Percentiles rank a stretch among this genome's conserved stretches.
These are phyloP conservation scores for Drosophila greeni DNA, from an alignment of 2,888 invertebrate species.

Conservation along the genomic window DNA sequence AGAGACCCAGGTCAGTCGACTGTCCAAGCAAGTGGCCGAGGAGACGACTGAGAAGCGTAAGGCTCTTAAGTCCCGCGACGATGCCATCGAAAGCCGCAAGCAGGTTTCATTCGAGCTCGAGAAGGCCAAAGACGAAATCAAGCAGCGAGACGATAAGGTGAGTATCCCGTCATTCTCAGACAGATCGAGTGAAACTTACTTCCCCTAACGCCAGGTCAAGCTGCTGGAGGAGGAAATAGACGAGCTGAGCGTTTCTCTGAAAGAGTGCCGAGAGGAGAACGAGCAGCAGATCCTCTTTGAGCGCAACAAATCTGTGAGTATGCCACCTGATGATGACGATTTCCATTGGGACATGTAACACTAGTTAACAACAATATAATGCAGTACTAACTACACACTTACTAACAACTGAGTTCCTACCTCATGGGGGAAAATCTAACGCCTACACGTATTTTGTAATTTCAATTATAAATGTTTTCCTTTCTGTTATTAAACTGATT, in stretches of 20 bases:
- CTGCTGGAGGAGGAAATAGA: constrained; percentile 87
- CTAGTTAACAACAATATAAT: constrained; percentile 15
- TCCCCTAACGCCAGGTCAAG: constrained; percentile 76
- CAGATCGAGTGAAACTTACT: neutral
- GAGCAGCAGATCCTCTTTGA: constrained; percentile 81
- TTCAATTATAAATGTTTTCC: constrained; percentile 31
- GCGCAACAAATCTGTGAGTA: constrained; percentile 82
- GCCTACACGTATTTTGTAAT: constrained; percentile 31
- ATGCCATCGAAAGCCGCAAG: constrained; percentile 82
- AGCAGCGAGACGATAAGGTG: constrained; percentile 77
- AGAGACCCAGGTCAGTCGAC: constrained; percentile 92
- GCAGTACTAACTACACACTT: constrained; percentile 27
- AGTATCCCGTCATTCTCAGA: neutral
- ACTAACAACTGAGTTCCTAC: constrained; percentile 9
- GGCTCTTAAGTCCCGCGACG: constrained; percentile 85
- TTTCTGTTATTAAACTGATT: constrained; percentile 38
- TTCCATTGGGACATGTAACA: constrained; percentile 63
- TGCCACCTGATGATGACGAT: constrained; percentile 65
- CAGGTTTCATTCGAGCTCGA: constrained; percentile 76
- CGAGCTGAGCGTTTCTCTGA: constrained; percentile 84
- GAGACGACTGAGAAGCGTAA: constrained; percentile 89
- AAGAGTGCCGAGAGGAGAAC: constrained; percentile 79
- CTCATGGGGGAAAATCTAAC: neutral
- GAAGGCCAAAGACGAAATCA: constrained; percentile 73
- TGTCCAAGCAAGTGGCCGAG: constrained; percentile 90